Conservation (phyloP, 2,797 vertebrate genomes). For the Acridotheres tristis region DNA sequence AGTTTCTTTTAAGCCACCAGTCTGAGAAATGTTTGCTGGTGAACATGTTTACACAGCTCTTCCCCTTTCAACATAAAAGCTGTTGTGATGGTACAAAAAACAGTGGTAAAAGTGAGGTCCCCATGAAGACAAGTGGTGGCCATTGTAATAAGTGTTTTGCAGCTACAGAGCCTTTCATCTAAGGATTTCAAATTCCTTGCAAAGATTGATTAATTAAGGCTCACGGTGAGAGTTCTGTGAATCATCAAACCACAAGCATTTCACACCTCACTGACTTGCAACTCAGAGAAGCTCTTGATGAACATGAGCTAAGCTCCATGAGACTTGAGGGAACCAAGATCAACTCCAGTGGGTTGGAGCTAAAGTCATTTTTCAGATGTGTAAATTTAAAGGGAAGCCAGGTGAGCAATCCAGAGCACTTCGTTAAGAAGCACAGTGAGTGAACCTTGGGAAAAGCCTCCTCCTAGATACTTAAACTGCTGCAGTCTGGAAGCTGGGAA, state of each 20-base stretch:
- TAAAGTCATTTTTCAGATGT: slow-evolving; percentile 59
- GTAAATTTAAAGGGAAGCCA: slow-evolving; percentile 58
- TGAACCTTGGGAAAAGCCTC: background rate
- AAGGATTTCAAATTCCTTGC: slow-evolving; percentile 66
- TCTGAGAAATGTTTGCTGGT: slow-evolving; percentile 8
- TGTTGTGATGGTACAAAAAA: background rate
- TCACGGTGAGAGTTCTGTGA: slow-evolving; percentile 66
- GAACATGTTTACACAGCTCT: slow-evolving; percentile 22
- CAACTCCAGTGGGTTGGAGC: slow-evolving; percentile 48
- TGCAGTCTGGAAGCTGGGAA: background rate
- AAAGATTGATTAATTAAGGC: slow-evolving; percentile 69
- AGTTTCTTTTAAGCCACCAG: slow-evolving; percentile 1
- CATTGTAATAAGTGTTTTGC: slow-evolving; percentile 50
- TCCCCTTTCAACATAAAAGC: background rate
- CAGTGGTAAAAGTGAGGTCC: slow-evolving; percentile 1
- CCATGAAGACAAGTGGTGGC: slow-evolving; percentile 23
- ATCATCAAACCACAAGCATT: slow-evolving; percentile 69
- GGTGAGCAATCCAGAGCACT: background rate
- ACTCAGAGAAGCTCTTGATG: slow-evolving; percentile 65
- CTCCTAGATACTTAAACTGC: background rate
- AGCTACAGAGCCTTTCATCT: slow-evolving; percentile 57
- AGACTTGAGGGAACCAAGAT: slow-evolving; percentile 65
- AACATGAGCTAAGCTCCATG: slow-evolving; percentile 59
- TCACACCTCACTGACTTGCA: slow-evolving; percentile 72
- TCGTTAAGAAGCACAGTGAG: background rate